Conservation (phyloP, 2,113 vertebrate genomes). For the Hemibagrus wyckioides region DNA sequence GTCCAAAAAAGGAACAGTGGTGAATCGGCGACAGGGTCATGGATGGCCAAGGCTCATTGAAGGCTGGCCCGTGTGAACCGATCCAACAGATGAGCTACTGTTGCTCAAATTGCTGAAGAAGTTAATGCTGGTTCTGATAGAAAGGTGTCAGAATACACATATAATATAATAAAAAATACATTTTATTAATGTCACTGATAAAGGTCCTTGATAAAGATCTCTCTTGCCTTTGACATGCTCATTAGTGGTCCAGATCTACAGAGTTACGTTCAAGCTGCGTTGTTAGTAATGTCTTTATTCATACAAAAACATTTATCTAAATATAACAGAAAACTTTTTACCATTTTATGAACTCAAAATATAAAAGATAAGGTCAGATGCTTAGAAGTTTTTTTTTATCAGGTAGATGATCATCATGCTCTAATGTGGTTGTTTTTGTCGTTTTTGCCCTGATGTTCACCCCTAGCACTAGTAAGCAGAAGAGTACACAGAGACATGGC, state of each 20-base stretch:
- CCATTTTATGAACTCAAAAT: background rate
- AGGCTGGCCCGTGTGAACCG: too few species aligned
- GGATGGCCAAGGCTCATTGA: too few species aligned
- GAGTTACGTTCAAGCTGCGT: background rate
- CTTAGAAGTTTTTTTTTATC: background rate
- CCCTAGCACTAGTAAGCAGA: background rate
- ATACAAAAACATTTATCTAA: background rate
- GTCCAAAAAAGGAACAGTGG: too few species aligned
- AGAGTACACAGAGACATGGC: background rate
- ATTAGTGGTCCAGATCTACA: background rate
- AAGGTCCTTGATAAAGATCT: too few species aligned
- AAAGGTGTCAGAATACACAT: too few species aligned
- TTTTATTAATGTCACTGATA: too few species aligned
- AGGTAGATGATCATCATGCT: background rate
- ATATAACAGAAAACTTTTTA: background rate
- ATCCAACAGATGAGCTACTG: too few species aligned
- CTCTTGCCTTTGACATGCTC: background rate
- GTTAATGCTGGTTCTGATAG: too few species aligned
- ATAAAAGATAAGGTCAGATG: background rate
- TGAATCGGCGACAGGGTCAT: too few species aligned
- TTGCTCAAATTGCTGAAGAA: too few species aligned
- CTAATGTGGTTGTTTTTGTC: slow-evolving; percentile 3
- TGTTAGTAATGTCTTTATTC: background rate
- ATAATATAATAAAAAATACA: background rate
- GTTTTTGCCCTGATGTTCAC: background rate